Evolutionary conservation across 2,888 invertebrate genomes (phyloP).

Genomic region (Drosophila sordidula): DNA sequence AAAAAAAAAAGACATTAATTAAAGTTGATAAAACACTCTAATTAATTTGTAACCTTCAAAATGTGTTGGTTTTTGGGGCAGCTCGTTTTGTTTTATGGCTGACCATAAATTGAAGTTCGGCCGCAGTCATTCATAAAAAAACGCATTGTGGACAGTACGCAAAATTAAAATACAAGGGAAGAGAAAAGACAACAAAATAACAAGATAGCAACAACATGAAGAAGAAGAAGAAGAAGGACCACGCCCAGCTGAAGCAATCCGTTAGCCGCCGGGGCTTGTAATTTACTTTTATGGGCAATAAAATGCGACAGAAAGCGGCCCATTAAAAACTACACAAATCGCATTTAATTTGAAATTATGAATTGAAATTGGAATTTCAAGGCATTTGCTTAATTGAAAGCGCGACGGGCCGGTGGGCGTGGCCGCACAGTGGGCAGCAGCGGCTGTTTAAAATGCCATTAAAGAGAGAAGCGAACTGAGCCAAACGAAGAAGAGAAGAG

Average conservation of each 20-base stretch:
- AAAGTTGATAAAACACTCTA: conserved; percentile 57
- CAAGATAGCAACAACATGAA: conserved; percentile 6
- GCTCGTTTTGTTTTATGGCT: conserved; percentile 34
- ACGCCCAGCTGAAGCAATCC: conserved; percentile 23
- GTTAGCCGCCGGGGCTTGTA: conserved; percentile 29
- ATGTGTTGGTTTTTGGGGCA: conserved; percentile 12
- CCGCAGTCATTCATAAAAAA: conserved; percentile 26
- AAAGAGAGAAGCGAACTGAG: conserved; percentile 15
- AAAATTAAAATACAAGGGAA: conserved; percentile 15
- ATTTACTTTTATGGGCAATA: conserved; percentile 63
- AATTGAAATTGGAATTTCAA: conserved; percentile 50
- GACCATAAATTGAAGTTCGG: conserved; percentile 54
- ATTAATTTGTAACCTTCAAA: conserved; percentile 58
- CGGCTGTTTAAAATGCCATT: conserved; percentile 68
- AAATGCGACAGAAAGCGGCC: conserved; percentile 42
- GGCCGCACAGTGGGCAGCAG: conserved; percentile 25
- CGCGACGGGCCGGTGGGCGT: conserved; percentile 39
- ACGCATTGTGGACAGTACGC: conserved; percentile 19
- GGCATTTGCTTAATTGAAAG: conserved; percentile 47
- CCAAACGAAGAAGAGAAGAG: not conserved
- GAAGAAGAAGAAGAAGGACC: not conserved
- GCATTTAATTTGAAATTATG: conserved; percentile 58
- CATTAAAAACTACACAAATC: conserved; percentile 48
- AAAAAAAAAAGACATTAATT: conserved; percentile 41
- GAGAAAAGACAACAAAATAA: not conserved